Evolutionary conservation across 2,797 vertebrate genomes (phyloP).

Genomic region (Anas flavirostris): DNA sequence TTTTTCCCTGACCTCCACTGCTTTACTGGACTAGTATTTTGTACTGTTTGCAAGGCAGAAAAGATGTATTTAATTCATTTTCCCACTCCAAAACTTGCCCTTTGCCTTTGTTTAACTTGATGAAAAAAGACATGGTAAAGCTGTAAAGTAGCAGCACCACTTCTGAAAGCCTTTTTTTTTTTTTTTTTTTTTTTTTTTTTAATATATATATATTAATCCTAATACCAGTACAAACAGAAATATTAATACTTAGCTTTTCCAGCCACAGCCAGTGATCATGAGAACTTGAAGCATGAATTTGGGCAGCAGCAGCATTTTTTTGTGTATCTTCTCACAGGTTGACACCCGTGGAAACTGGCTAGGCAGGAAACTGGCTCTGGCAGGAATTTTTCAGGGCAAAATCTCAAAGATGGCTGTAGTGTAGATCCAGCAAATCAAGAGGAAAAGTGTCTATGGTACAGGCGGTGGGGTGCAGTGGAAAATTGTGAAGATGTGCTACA

Average conservation of each 20-base stretch:
- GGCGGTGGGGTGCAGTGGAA: not conserved
- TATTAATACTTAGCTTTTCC: not conserved
- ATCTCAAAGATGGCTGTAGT: not conserved
- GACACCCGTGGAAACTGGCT: not conserved
- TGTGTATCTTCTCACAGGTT: not conserved
- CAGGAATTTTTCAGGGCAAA: not conserved
- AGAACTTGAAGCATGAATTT: fast-evolving
- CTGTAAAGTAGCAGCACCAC: not conserved
- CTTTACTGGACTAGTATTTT: not conserved
- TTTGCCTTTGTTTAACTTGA: not conserved
- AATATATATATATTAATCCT: not conserved
- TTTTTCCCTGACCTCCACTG: not conserved
- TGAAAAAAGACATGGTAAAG: not conserved
- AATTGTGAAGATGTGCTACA: not conserved
- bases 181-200: not conserved
- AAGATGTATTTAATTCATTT: not conserved
- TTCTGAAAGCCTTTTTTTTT: not conserved
- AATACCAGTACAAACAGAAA: not conserved
- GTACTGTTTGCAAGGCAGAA: not conserved
- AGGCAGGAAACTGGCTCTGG: not conserved
- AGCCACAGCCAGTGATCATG: not conserved
- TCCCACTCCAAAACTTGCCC: not conserved
- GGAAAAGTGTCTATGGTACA: not conserved
- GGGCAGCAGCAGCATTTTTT: not conserved
- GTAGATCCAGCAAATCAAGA: not conserved